A percentile compares a stretch with the other conserved stretches of the same genome.
These are phyloP conservation scores for Gila robusta DNA, from an alignment of 2,797 vertebrate species.

Conservation along the genomic window DNA sequence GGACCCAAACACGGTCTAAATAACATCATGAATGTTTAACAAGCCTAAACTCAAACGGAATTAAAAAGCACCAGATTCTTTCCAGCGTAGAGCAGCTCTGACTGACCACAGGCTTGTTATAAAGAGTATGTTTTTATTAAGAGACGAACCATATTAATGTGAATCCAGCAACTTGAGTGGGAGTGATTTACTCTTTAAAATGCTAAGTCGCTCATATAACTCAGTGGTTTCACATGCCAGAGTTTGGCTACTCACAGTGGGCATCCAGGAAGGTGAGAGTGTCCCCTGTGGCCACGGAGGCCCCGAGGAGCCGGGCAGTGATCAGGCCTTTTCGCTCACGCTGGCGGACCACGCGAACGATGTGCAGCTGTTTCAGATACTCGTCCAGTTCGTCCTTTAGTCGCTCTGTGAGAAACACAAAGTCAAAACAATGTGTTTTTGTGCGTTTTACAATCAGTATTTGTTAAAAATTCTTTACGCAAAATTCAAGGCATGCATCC, in stretches of 20 bases:
- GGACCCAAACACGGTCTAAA: conserved; percentile 42
- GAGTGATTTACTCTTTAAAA: conserved; percentile 50
- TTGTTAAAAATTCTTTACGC: neutral
- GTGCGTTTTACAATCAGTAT: neutral
- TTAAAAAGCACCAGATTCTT: conserved; percentile 29
- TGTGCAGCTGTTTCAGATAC: conserved; percentile 88
- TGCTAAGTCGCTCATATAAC: conserved; percentile 20
- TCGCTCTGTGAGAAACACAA: conserved; percentile 77
- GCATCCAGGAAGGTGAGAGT: conserved; percentile 97
- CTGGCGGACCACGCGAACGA: conserved; percentile 93
- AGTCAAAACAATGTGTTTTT: neutral
- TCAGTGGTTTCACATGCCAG: neutral
- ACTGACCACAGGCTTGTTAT: conserved; percentile 31
- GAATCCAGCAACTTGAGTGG: conserved; percentile 24
- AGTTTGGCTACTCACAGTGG: conserved; percentile 89
- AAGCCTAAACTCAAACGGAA: conserved; percentile 32
- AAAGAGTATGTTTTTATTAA: conserved; percentile 25
- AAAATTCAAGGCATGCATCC: neutral
- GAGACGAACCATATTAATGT: conserved; percentile 26
- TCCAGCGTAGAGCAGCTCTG: conserved; percentile 20
- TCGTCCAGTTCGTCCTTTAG: conserved; percentile 91
- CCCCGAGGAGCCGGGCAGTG: conserved; percentile 92
- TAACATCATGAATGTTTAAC: conserved; percentile 47
- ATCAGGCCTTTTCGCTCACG: conserved; percentile 95
- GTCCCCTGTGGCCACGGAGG: conserved; percentile 90